Percentiles rank a stretch among this genome's conserved stretches.
Conservation (phyloP, 2,888 invertebrate species). For the Habroteleia sp. region DNA sequence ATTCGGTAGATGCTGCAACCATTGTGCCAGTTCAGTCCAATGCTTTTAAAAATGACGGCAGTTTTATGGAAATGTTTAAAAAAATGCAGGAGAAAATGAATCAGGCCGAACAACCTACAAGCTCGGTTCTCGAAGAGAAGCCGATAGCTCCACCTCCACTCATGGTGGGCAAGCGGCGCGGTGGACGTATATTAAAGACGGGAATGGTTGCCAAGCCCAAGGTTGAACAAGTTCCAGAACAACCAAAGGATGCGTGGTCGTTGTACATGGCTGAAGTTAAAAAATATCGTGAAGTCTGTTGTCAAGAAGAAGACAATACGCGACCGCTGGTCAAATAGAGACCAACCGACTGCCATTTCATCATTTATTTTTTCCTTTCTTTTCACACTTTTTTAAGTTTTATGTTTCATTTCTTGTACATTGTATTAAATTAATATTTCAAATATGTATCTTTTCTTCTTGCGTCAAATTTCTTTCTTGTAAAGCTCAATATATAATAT, state of each 20-base stretch:
- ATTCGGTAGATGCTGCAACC: constrained; percentile 55
- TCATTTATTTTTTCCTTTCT: constrained; percentile 47
- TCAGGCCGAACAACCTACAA: constrained; percentile 77
- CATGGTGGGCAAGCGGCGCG: constrained; percentile 90
- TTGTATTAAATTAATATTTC: too few species aligned
- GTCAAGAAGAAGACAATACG: constrained; percentile 95
- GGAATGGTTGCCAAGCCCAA: constrained; percentile 94
- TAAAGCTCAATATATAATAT: constrained; percentile 5
- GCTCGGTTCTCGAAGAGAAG: constrained; percentile 78
- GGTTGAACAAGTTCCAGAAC: constrained; percentile 84
- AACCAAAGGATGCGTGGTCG: constrained; percentile 94
- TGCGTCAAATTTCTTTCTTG: constrained; percentile 7
- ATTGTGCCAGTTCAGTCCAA: constrained; percentile 82
- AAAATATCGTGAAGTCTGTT: constrained; percentile 94
- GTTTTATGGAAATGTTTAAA: constrained; percentile 95
- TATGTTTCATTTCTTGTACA: not conserved
- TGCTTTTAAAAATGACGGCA: constrained; percentile 93
- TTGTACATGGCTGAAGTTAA: constrained; percentile 96
- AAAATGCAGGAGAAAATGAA: constrained; percentile 87
- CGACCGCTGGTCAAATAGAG: constrained; percentile 92
- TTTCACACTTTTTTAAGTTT: constrained; percentile 50
- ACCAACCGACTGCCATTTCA: not conserved
- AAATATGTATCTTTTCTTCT: too few species aligned
- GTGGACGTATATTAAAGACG: constrained; percentile 93
- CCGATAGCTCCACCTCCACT: constrained; percentile 82